Evolutionary conservation across 2,888 invertebrate species (phyloP), one percentile per base, ranked within the genome.

Genomic region (Kryphioiulus occultus): DNA sequence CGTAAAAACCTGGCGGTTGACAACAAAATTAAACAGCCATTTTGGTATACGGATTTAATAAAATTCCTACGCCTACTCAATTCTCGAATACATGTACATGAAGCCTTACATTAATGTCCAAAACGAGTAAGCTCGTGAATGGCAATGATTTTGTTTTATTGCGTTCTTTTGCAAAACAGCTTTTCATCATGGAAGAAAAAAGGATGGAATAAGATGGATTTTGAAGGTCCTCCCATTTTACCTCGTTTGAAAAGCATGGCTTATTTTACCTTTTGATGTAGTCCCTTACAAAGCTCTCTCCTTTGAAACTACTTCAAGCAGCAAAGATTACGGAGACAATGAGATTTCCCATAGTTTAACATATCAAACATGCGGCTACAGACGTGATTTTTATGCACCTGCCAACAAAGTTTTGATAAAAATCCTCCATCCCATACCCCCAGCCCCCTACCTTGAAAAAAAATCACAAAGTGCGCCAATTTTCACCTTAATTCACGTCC

Each of bases 301-400:
- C 59, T 68, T 68, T 68, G 68, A 68, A 68, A 68, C 10, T 26
- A 68, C 68, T 26, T 68, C 68, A 26, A 68, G 68, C 68, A 68
- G 68, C 22, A 68, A 68, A 68, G 68, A 68, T 68, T 68, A 68
- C 68, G 12, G 68, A 68, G 68, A 68, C 68, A 68, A 68, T 68
- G 68, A 68, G 26, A 26, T 68, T 68, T 26, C 68, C 26, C 68
- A 26, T 68, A 68, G 26, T 68, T 68, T 68, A 26, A 68, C 68
- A 68, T 68, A 68, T 68, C 68, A 68, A 68, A 26, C 68, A 26
- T 68, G 26, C 7, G 59, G 68, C 68, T 12, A 26, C 26, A 12
- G 68, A 68, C 47, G 68, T 68, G 68, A 26, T 22, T n/a, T 59
- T 59, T 22, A 68, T 26, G n/a, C n/a, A 68, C 26, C 26, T 68